Conservation (phyloP, 2,888 invertebrate genomes). For the Cenopis cana region DNA sequence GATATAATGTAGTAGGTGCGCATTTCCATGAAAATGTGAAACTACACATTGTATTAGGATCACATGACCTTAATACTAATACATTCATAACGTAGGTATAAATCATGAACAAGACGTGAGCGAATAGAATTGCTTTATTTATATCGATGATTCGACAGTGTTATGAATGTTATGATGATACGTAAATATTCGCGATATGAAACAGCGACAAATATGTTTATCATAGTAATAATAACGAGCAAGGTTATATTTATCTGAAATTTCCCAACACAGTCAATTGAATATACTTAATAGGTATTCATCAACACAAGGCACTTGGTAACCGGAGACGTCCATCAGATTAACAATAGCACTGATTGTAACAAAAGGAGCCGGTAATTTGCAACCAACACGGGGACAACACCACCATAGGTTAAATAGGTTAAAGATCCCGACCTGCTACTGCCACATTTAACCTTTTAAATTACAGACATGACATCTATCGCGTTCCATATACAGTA, state of each 20-base stretch:
- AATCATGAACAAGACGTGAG: neutral
- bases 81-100: neutral
- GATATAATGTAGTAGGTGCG: neutral
- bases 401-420: constrained; percentile 16
- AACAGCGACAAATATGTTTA: constrained; percentile 5
- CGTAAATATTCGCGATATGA: neutral
- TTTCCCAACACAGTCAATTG: neutral
- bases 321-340: neutral
- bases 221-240: neutral
- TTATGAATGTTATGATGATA: neutral
- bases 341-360: neutral
- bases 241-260: neutral
- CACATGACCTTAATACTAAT: neutral
- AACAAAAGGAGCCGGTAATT: constrained; percentile 20
- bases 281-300: neutral
- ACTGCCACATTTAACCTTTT: constrained; percentile 19
- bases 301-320: neutral
- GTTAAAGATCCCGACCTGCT: constrained; percentile 11
- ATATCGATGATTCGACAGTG: constrained; percentile 15
- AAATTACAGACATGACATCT: constrained; percentile 4
- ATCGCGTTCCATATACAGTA: neutral
- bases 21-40: neutral
- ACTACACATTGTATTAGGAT: neutral
- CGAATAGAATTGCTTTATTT: constrained; percentile 15
- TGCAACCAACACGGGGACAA: neutral